A percentile compares a stretch with the other conserved stretches of the same genome.
These are phyloP conservation scores for Mastomys natalensis DNA, from an alignment of 2,113 vertebrate genomes.

Conservation along the genomic window DNA sequence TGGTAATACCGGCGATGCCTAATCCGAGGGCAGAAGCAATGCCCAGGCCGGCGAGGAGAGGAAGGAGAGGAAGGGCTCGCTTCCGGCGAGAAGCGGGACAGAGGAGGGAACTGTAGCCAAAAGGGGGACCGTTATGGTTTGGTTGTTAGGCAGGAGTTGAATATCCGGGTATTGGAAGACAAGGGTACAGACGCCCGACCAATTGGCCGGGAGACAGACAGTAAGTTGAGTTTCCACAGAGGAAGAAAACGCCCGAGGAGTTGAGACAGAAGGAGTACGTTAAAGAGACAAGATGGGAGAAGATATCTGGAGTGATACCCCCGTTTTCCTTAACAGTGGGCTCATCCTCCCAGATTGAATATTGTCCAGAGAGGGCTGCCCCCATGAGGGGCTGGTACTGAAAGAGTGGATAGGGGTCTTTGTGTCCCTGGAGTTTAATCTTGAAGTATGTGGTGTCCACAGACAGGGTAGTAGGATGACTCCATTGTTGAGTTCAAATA, in stretches of 20 bases:
- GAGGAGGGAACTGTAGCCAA: neutral
- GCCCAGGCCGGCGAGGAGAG: neutral
- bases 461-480: neutral
- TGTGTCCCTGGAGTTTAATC: neutral
- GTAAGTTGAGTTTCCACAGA: neutral
- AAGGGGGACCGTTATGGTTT: neutral
- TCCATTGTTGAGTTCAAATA: neutral
- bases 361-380: conserved; percentile 2
- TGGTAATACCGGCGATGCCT: neutral
- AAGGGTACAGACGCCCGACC: conserved; percentile 1
- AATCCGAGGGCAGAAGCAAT: neutral
- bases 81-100: neutral
- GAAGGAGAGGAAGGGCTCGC: neutral
- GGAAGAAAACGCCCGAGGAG: neutral
- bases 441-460: conserved; percentile 1
- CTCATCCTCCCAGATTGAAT: neutral
- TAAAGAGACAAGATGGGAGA: neutral
- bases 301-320: neutral
- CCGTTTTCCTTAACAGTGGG: neutral
- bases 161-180: conserved; percentile 16
- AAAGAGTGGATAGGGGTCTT: neutral
- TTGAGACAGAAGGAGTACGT: neutral
- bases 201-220: neutral
- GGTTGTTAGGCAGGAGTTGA: neutral
- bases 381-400: conserved; percentile 17